A percentile compares a stretch with the other conserved stretches of the same genome.
phyloP scores from a whole-genome alignment of 2,797 vertebrate species.

The Tinamus major region DNA sequence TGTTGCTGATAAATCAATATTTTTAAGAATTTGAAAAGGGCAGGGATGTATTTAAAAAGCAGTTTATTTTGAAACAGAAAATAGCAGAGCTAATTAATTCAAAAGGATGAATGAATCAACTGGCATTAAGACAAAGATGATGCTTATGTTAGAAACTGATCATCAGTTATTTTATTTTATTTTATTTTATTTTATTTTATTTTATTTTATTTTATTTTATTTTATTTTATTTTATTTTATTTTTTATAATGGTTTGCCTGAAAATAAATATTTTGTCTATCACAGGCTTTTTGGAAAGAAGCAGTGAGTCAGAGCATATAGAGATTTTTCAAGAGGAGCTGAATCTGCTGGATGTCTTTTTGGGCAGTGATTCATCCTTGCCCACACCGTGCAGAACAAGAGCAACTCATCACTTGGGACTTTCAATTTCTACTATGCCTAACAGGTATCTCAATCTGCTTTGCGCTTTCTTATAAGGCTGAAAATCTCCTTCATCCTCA shows the following conservation, averaged over 20 bases:
- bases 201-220: background rate
- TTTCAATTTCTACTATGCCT: background rate
- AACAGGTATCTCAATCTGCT: background rate
- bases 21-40: background rate
- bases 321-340: background rate
- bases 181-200: background rate
- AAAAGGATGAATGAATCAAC: background rate
- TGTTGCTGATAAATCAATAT: background rate
- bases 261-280: constrained; percentile 6
- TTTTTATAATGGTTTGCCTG: background rate
- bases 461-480: background rate
- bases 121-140: background rate
- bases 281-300: background rate
- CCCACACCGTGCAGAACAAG: background rate
- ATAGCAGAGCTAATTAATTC: background rate
- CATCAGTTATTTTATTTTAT: background rate
- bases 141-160: background rate
- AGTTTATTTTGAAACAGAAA: background rate
- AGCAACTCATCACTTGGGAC: background rate
- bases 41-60: background rate
- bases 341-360: constrained; percentile 4
- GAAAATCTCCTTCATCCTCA: background rate
- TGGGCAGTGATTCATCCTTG: background rate
- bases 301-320: background rate
- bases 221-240: background rate